phyloP scores from a whole-genome alignment of 2,797 vertebrate genomes.

The Enteromius afrohamiltoni region DNA sequence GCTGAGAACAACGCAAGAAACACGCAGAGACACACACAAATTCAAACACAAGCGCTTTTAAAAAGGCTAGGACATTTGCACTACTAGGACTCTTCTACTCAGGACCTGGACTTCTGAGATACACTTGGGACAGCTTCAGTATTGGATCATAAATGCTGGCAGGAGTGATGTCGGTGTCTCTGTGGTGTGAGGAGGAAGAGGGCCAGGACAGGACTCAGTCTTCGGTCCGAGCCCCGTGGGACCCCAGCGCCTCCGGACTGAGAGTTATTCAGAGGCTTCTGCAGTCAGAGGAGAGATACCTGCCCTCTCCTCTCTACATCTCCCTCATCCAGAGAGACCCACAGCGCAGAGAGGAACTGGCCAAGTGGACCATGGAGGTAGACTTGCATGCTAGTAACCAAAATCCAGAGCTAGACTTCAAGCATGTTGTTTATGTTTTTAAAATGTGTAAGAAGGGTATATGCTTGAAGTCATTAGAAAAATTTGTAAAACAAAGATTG shows the following conservation, averaged over 20 bases:
- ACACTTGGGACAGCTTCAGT: conserved; percentile 35
- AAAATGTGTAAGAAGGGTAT: neutral
- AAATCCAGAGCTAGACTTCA: neutral
- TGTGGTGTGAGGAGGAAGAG: conserved; percentile 81
- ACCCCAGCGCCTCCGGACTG: conserved; percentile 75
- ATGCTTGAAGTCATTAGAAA: neutral
- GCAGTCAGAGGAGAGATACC: conserved; percentile 74
- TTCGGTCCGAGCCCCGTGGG: conserved; percentile 75
- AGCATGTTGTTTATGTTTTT: neutral
- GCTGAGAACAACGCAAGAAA: conserved; percentile 48
- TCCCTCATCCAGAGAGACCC: conserved; percentile 77
- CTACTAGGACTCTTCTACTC: neutral
- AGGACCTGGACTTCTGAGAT: neutral
- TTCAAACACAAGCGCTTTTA: conserved; percentile 5
- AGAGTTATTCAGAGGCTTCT: conserved; percentile 79
- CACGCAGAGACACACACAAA: conserved; percentile 40
- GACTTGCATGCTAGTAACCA: neutral
- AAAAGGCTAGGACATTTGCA: neutral
- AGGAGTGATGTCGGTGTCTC: conserved; percentile 70
- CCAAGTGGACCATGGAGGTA: conserved; percentile 82
- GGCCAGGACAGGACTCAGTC: conserved; percentile 26
- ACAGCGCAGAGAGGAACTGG: conserved; percentile 73
- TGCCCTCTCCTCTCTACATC: conserved; percentile 76
- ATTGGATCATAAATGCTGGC: conserved; percentile 55
- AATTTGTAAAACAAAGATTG: neutral